phyloP scores from a whole-genome alignment of 2,113 vertebrate genomes.

The Delphinus delphis region DNA sequence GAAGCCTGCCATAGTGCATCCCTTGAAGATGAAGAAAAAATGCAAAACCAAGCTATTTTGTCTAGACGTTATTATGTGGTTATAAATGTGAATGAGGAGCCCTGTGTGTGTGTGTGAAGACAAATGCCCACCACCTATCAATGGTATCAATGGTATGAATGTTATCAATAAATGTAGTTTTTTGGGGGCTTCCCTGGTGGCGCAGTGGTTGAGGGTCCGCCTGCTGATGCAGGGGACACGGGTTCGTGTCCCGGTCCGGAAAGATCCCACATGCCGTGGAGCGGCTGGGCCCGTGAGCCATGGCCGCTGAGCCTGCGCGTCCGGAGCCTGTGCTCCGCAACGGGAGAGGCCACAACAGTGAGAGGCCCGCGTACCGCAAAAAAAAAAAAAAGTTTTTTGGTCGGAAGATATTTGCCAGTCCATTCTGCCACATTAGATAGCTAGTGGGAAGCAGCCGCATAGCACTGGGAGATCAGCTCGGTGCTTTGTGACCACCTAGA shows the following conservation, averaged over 20 bases:
- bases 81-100: neutral
- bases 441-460: too few species aligned
- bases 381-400: neutral
- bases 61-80: slow-evolving; percentile 19
- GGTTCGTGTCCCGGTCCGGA: too few species aligned
- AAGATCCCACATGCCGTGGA: too few species aligned
- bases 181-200: neutral
- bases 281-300: too few species aligned
- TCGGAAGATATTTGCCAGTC: neutral
- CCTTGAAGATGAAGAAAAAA: slow-evolving; percentile 14
- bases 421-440: neutral
- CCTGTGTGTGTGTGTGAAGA: neutral
- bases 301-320: too few species aligned
- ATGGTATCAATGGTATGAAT: neutral
- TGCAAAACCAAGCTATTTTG: neutral
- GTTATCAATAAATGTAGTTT: neutral
- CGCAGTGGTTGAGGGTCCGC: too few species aligned
- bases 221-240: too few species aligned
- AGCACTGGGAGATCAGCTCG: too few species aligned
- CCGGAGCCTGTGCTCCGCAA: too few species aligned
- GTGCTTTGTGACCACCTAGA: too few species aligned
- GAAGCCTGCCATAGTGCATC: neutral
- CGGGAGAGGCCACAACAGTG: too few species aligned
- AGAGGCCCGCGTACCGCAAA: too few species aligned
- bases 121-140: neutral